Percentiles rank a stretch among this genome's conserved stretches.
These are phyloP conservation scores for Coelopa pilipes DNA, from an alignment of 2,888 invertebrate genomes.

Conservation along the genomic window DNA sequence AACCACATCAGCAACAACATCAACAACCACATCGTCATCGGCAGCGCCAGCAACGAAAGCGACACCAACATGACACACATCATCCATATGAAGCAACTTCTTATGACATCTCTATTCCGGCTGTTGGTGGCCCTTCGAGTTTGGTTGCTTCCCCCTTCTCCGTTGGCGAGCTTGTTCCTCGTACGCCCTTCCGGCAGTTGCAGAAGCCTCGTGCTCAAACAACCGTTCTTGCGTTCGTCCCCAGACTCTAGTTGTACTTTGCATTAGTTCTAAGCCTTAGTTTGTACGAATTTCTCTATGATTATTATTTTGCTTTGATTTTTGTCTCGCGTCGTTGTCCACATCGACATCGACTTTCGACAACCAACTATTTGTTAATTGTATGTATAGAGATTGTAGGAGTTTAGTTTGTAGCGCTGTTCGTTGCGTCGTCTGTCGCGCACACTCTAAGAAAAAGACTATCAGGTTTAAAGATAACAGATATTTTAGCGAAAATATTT, in stretches of 20 bases:
- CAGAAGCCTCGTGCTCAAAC: neutral
- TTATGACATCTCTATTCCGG: too few species aligned
- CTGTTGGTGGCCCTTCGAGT: neutral
- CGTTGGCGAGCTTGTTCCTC: neutral
- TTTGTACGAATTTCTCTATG: neutral
- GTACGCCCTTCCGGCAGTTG: neutral
- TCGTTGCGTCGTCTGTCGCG: neutral
- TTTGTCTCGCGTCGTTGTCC: neutral
- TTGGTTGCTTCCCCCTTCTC: neutral
- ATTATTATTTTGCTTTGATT: neutral
- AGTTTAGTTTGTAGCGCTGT: conserved; percentile 23
- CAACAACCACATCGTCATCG: conserved; percentile 27
- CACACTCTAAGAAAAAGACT: conserved; percentile 40
- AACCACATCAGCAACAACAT: conserved; percentile 26
- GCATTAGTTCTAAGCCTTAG: conserved; percentile 3
- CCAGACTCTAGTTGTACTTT: neutral
- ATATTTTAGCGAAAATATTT: conserved; percentile 22
- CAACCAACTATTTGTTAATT: neutral
- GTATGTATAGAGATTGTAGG: conserved; percentile 15
- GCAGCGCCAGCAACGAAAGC: conserved; percentile 15
- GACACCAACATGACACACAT: neutral
- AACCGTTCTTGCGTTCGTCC: neutral
- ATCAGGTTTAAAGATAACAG: conserved; percentile 20
- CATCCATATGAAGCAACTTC: too few species aligned
- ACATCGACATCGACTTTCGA: too few species aligned